Base-by-base conservation (phyloP, 2,888 invertebrate species). In the Drosophila peninsularis region DNA sequence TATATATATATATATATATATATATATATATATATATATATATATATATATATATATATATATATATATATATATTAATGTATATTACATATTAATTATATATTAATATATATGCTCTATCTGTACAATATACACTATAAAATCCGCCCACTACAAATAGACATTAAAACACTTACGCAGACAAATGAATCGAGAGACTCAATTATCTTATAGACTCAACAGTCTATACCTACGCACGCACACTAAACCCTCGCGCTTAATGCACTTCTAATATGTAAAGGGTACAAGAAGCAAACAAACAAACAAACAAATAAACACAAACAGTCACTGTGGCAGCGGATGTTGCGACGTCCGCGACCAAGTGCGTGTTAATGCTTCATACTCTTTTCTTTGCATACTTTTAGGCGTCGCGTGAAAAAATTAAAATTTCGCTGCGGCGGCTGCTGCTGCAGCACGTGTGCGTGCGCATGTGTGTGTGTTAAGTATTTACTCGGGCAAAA, bases 371-470 rank as follows among this genome's bases (percentile, higher is more conserved):
- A 78, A 75, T 78, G 69, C 53, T 74, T 41, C 78, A 49, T 53
- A 67, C 74, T 37, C 62, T 55, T 61, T 74, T 52, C 17, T 21
- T 71, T 57, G 68, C 86, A 66, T 75, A 83, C 87, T 86, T 88
- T 83, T 67, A 57, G 65, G 87, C 88, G 78, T 68, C 81, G 87
- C 78, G 83, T 68, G 83, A 88, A 75, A 87, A 82, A 84, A 84
- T 84, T 88, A 83, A 88, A 88, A 84, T 88, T 84, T 88, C 88
- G 83, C 75, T 78, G 83, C 86, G 63, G 80, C 60, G 77, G 71
- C 55, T 52, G 49, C 68, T 62, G 44, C 50, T 13, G 34, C 34
- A 44, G 62, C 49, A 37, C 45, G 27, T 56, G 27, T 45, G 5
- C 34, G 21, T 32, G n/a, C 30, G 6, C 13, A 7, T 61, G 32